Base-by-base conservation (phyloP, 1,140 invertebrate species). In the Amyelois transitella region DNA sequence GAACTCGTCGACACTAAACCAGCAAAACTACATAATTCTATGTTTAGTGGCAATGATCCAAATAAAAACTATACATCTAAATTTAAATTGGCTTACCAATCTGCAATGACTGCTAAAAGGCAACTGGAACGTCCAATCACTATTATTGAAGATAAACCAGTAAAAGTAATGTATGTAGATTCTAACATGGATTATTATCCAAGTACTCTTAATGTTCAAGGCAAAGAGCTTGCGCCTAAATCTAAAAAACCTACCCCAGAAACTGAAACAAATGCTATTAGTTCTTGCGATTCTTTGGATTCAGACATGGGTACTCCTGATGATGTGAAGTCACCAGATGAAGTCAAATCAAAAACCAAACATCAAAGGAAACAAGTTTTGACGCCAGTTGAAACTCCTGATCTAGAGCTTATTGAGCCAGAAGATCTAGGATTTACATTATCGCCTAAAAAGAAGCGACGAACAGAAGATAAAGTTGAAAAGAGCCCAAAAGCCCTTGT, bases 311-410 rank as follows among this genome's bases (percentile, higher is more conserved):
- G 81, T 38, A 49, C 63, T 1, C 47, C 60, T 28, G 71, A 69
- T 45, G 81, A 83, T 21, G 49, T 17, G 2, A 86, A 81, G 55
- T 49, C 53, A 19, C 72, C 70, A 57, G 85, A 85, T 53, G 81
- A 78, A 17, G 58, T 47, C 20, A 86, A 78, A 71, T 57, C 49
- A 14, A 89, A 89, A 69, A 78, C 65, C 12, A 88, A 83, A 71
- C 88, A 89, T 73, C 88, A 88, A 61, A 75, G 88, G 62, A 89
- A 89, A 66, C 87, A 89, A 74, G 82, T 89, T 17, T 67, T 89
- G 18, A 88, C 84, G 19, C 84, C 87, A 6, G 88, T 89, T 4
- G 81, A 86, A 49, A 69, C 63, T 25, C 85, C 87, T 2, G 87
- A 89, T 52, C 58, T 88, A 44, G 86, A 89, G 72, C 65, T 89